Base-by-base conservation (phyloP, 2,888 invertebrate genomes). In the Dynastes grantii region DNA sequence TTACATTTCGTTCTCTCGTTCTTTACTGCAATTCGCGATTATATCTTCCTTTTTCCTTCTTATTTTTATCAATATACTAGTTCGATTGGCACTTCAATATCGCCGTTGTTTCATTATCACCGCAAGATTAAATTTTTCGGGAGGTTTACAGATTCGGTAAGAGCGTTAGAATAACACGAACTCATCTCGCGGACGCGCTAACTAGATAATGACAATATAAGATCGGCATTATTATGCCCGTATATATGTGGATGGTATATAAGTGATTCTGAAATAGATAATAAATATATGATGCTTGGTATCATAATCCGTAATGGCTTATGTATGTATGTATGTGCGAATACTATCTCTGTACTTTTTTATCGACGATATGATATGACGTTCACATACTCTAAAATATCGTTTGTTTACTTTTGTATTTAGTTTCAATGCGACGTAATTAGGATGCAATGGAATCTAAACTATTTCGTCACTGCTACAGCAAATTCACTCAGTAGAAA, bases 171-270 rank as follows among this genome's bases (percentile, higher is more conserved):
- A 11, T 61, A 22, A 61, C 61, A 16, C 27, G 27, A 73, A 32
- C 61, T 16, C 61, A 73, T 61, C 73, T 73, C 73, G 22, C 11
- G 53, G 11, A 16, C 40, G 37, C 22, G 13, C 22, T 61, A 68
- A 73, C 73, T 58, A 45, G 11, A 40, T 37, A 61, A 73, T 73
- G 73, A 73, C 73, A 73, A 73, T 61, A 73, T 45, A 22, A 73
- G 45, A 73, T 73, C 45, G 73, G 58, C 61, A 73, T 73, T 22
- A 22, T 22, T 61, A 40, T 22, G 22, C 22, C 37, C 58, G 40
- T 73, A 73, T 61, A 29, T 61, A 9, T 11, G 27, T 61, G 11
- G 9, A 11, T 27, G 6, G 16, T 61, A 27, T 55, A n/a, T 16
- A 55, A 16, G 55, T 55, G 13, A 16, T n/a, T 55, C 55, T 55